Evolutionary conservation across 2,113 vertebrate genomes (phyloP).

Genomic region (Amia ocellicauda): DNA sequence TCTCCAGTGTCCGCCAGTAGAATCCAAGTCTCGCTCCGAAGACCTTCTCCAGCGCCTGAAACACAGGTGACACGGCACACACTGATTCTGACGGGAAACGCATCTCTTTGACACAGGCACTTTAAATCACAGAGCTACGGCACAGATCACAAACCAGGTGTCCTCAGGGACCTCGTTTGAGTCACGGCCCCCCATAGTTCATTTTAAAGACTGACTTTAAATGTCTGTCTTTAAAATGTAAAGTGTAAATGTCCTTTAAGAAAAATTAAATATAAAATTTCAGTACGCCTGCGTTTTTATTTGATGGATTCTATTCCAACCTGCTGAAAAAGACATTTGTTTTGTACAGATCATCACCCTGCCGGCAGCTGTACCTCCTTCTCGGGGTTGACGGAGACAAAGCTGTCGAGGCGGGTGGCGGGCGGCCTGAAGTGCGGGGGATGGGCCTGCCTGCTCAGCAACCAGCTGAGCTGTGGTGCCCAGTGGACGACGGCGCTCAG

Average conservation of each 20-base stretch:
- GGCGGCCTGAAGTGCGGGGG: conserved; percentile 43
- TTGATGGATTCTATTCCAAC: too few relatives aligned
- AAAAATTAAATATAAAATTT: too few relatives aligned
- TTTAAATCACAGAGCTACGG: conserved; percentile 4
- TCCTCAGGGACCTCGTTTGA: too few relatives aligned
- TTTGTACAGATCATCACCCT: too few relatives aligned
- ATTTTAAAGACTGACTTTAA: too few relatives aligned
- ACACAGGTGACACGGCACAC: too few relatives aligned
- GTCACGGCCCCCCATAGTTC: too few relatives aligned
- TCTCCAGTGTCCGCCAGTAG: conserved; percentile 68
- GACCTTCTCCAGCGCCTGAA: conserved; percentile 55
- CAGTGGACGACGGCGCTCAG: conserved; percentile 52
- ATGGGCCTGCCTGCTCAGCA: conserved; percentile 38
- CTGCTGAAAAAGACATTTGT: too few relatives aligned
- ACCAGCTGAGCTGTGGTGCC: conserved; percentile 41
- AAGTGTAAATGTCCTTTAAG: too few relatives aligned
- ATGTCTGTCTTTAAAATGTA: too few relatives aligned
- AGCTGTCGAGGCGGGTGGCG: conserved; percentile 39
- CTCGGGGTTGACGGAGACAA: conserved; percentile 47
- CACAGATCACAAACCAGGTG: conserved; percentile 12
- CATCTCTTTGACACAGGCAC: background rate
- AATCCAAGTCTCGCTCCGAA: conserved; percentile 58
- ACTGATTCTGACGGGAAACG: too few relatives aligned
- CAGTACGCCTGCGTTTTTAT: too few relatives aligned
- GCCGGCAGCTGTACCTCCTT: conserved; percentile 44